Base-by-base conservation (phyloP, 2,888 invertebrate species). In the Apodemia mormo region DNA sequence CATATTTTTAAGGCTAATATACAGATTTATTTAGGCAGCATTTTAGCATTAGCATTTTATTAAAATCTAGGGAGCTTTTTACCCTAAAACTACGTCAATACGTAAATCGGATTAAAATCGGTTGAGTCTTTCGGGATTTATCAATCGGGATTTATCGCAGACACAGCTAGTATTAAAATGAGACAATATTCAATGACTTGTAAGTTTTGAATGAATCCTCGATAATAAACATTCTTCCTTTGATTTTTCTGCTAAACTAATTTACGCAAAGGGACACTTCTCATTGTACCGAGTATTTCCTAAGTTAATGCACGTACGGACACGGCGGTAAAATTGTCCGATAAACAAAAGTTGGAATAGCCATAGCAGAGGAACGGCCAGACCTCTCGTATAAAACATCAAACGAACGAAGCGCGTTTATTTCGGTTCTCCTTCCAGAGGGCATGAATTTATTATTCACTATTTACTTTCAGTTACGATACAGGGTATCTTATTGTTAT, bases 391-490 rank as follows among this genome's bases (percentile, higher is more conserved):
- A 29, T 33, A 61, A 61, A 61, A 61, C 33, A 61, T 37, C 33
- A 61, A 61, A 61, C 14, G 33, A 61, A 61, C 61, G 33, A 4
- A 10, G 33, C 58, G 12, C 29, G 58, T 58, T 58, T 58, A 58
- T 30, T 61, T 14, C 14, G n/a, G 33, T 37, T 33, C 6, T 14
- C 14, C 61, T 61, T 61, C 61, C 9, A 14, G 61, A 33, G 14
- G 58, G 12, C 30, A 12, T 33, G 37, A 6, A 61, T 61, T 37
- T n/a, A 61, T 61, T 61, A 61, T 58, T 58, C 6, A 58, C 58
- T 12, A 58, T 61, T 33, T 61, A 61, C 61, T 61, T 61, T 61
- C 33, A 37, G 61, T n/a, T 33, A 2, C 58, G 37, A 61, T 33
- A 30, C 33, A 37, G 33, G 33, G 61, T 37, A 61, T 30, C 58